These are phyloP conservation scores for Vicugna pacos DNA, from an alignment of 2,113 vertebrate species.

Conservation along the genomic window DNA sequence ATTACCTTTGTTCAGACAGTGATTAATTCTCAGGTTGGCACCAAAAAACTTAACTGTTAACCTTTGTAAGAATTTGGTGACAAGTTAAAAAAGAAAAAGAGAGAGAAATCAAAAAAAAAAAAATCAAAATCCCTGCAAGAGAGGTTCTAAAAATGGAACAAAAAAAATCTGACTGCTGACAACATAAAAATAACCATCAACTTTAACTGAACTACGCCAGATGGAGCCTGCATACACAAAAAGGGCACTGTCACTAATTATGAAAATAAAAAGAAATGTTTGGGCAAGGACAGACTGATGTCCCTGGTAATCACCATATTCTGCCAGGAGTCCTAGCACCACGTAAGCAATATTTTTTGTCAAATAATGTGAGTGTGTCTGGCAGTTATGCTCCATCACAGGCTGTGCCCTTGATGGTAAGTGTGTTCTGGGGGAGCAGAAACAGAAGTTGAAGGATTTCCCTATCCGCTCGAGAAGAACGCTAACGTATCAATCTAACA, in stretches of 20 bases:
- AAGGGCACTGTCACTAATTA: background rate
- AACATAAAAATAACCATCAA: conserved; percentile 48
- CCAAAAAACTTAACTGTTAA: background rate
- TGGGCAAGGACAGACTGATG: background rate
- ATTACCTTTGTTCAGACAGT: background rate
- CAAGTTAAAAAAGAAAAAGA: background rate
- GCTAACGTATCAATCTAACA: background rate
- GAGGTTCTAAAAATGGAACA: conserved; percentile 59
- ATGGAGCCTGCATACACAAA: conserved; percentile 16
- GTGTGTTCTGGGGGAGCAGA: background rate
- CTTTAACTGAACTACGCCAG: conserved; percentile 16
- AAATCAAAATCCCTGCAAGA: conserved; percentile 14
- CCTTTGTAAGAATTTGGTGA: conserved; percentile 25
- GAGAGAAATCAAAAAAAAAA: background rate
- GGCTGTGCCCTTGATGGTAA: conserved; percentile 43
- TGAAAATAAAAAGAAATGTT: background rate
- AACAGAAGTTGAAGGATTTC: conserved; percentile 15
- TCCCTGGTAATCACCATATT: background rate
- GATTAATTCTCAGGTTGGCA: background rate
- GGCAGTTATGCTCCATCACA: background rate
- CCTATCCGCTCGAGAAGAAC: background rate
- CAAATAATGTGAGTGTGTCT: background rate
- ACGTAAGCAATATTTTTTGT: conserved; percentile 12
- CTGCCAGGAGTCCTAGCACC: background rate
- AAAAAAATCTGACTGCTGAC: conserved; percentile 39